phyloP scores from a whole-genome alignment of 2,888 invertebrate genomes.

The Agrotis puta region DNA sequence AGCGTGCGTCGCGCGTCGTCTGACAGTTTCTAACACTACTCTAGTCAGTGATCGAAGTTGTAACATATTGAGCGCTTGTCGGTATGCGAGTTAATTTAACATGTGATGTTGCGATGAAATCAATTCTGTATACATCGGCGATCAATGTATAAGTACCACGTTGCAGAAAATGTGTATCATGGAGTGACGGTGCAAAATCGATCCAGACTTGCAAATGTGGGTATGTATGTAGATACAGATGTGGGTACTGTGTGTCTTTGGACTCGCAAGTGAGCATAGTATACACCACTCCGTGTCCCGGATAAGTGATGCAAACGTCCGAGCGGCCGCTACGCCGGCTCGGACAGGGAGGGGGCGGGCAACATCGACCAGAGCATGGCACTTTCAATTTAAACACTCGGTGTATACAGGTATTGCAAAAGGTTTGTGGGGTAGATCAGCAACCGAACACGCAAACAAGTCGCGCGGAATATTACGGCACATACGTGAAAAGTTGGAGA shows the following conservation, averaged over 20 bases:
- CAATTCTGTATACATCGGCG: constrained; percentile 71
- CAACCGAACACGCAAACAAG: constrained; percentile 89
- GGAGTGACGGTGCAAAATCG: constrained; percentile 93
- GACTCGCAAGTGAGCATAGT: constrained; percentile 83
- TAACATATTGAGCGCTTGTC: constrained; percentile 84
- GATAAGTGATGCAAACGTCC: constrained; percentile 72
- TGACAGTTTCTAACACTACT: constrained; percentile 67
- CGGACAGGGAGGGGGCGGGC: constrained; percentile 80
- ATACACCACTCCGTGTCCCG: constrained; percentile 81
- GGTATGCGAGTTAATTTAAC: constrained; percentile 69
- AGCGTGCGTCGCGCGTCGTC: constrained; percentile 69
- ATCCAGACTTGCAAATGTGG: constrained; percentile 87
- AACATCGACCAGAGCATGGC: constrained; percentile 90
- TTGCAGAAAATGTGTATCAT: constrained; percentile 80
- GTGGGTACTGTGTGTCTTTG: constrained; percentile 80
- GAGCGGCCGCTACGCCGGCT: constrained; percentile 68
- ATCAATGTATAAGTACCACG: constrained; percentile 69
- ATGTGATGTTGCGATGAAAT: constrained; percentile 67
- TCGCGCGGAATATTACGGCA: constrained; percentile 88
- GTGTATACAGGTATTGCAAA: constrained; percentile 85
- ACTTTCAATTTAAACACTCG: constrained; percentile 87
- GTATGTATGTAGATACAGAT: constrained; percentile 73
- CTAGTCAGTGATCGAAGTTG: constrained; percentile 82
- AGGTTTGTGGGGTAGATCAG: constrained; percentile 84
- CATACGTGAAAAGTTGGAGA: constrained; percentile 90